Evolutionary conservation across 2,888 invertebrate genomes (phyloP).

Genomic region (Dasypogon diadema): DNA sequence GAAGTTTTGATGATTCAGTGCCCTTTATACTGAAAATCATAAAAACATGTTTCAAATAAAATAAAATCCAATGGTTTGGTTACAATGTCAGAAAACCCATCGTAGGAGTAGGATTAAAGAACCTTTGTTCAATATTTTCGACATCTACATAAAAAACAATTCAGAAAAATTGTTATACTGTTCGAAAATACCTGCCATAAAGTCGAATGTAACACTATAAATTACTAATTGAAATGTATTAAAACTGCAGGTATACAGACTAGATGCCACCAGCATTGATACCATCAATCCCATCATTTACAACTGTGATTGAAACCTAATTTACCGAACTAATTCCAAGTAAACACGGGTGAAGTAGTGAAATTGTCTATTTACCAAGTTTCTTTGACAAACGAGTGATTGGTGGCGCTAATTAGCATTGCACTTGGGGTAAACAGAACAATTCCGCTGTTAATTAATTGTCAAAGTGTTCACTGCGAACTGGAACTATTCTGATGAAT

Average conservation of each 20-base stretch:
- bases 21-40: too few species aligned
- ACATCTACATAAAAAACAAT: too few species aligned
- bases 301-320: conserved; percentile 41
- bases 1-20: too few species aligned
- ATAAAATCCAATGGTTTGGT: too few species aligned
- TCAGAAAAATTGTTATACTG: too few species aligned
- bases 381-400: conserved; percentile 44
- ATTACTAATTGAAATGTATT: too few species aligned
- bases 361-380: conserved; percentile 35
- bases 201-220: too few species aligned
- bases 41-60: too few species aligned
- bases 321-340: conserved; percentile 47
- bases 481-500: conserved; percentile 30
- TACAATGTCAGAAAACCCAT: too few species aligned
- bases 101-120: too few species aligned
- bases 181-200: too few species aligned
- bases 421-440: conserved; percentile 44
- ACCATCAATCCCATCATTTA: conserved; percentile 20
- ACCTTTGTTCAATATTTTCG: too few species aligned
- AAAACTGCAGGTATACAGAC: neutral
- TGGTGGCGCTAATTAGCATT: conserved; percentile 44
- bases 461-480: conserved; percentile 27
- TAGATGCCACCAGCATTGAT: conserved; percentile 15
- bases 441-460: conserved; percentile 38
- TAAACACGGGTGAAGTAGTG: conserved; percentile 39